A percentile compares a stretch with the other conserved stretches of the same genome.
Conservation (phyloP, 2,888 invertebrate species). For the Apodemia mormo region DNA sequence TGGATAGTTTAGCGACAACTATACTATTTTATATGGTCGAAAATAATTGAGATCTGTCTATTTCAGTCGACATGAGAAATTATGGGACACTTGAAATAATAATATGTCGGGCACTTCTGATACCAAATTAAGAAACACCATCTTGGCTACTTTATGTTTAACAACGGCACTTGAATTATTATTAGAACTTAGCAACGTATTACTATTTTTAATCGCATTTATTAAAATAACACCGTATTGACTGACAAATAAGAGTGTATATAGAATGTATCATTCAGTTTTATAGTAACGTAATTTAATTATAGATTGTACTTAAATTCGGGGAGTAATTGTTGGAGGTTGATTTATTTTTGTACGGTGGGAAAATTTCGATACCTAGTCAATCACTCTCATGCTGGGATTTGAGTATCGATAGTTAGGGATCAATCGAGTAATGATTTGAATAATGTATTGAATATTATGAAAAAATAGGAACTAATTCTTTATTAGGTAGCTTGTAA, state of each 20-base stretch:
- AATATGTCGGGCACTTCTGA: conserved; percentile 44
- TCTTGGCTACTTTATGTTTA: conserved; percentile 46
- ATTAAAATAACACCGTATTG: conserved; percentile 6
- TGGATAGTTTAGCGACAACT: no score
- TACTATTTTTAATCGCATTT: conserved; percentile 18
- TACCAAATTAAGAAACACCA: conserved; percentile 45
- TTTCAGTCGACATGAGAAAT: conserved; percentile 56
- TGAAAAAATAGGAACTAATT: no score
- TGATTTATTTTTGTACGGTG: conserved; percentile 53
- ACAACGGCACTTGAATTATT: conserved; percentile 46
- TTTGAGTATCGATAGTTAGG: not conserved
- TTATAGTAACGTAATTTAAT: conserved; percentile 33
- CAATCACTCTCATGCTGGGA: conserved; percentile 18
- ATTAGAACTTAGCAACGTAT: conserved; percentile 40
- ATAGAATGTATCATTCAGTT: conserved; percentile 8
- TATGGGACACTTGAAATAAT: conserved; percentile 45
- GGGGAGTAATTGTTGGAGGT: conserved; percentile 42
- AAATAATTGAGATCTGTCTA: conserved; percentile 37
- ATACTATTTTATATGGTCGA: no score
- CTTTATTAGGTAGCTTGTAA: no score
- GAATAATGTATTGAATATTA: not conserved
- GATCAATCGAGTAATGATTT: not conserved
- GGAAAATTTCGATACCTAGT: conserved; percentile 43
- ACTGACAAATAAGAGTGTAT: not conserved
- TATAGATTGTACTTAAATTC: conserved; percentile 39